Conservation (phyloP, 2,888 invertebrate species). For the Ichneumon xanthorius region DNA sequence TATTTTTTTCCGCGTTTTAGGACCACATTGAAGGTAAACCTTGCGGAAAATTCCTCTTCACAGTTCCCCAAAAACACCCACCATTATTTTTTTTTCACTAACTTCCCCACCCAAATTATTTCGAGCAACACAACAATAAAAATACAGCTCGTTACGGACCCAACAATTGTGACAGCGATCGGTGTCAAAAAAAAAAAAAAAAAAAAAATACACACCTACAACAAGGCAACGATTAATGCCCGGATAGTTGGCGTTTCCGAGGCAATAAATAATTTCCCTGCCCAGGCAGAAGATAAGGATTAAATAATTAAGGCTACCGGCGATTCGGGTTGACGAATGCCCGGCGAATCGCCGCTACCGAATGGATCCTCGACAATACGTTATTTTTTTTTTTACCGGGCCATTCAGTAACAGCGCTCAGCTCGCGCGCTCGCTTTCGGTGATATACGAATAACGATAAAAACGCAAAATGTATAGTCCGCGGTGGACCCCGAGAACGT, state of each 20-base stretch:
- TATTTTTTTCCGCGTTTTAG: too few relatives aligned
- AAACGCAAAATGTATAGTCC: slow-evolving; percentile 41
- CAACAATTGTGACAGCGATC: too few relatives aligned
- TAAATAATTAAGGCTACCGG: slow-evolving; percentile 18
- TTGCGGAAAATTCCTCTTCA: too few relatives aligned
- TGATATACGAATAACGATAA: slow-evolving; percentile 56
- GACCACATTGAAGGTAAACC: too few relatives aligned
- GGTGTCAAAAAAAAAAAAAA: too few relatives aligned
- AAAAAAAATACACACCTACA: too few relatives aligned
- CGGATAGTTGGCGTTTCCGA: neutral
- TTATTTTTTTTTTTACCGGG: neutral
- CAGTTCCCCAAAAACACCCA: too few relatives aligned
- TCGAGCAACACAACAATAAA: too few relatives aligned
- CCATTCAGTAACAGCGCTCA: neutral
- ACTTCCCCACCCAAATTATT: too few relatives aligned
- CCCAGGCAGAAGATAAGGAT: slow-evolving; percentile 16
- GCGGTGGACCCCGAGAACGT: neutral
- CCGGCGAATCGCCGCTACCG: neutral
- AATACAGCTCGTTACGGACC: too few relatives aligned
- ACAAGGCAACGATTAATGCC: neutral
- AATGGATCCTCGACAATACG: slow-evolving; percentile 9
- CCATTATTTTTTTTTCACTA: too few relatives aligned
- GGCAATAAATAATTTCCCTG: slow-evolving; percentile 17
- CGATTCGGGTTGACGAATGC: slow-evolving; percentile 46
- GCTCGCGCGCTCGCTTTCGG: slow-evolving; percentile 4